Base-by-base conservation (phyloP, 2,888 invertebrate genomes). In the Stenichneumon culpator region DNA sequence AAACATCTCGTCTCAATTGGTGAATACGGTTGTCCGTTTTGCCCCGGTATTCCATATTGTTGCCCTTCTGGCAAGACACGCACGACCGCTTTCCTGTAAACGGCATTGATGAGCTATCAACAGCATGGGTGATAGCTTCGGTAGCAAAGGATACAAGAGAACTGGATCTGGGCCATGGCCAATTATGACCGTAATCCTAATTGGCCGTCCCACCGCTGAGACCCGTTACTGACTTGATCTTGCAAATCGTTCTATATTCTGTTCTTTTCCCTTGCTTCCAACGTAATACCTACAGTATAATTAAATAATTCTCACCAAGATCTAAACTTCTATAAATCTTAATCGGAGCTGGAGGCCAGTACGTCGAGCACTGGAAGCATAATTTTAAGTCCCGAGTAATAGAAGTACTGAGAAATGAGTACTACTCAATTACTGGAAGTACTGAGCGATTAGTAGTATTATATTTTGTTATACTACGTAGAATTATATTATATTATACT, bases 81-180 rank as follows among this genome's bases (percentile, higher is more conserved):
- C 68, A 0, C 28, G 68, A 50, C 25, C 25, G 68, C 68, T 28
- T 39, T 47, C 68, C 47, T 16, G 28, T 47, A 25, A 70, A 50
- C 25, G 9, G 3, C n/a, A 47, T 52, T 70, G 70, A 70, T 28
- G 70, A 70, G 25, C 14, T n/a, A 52, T 52, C 32, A 50, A 50
- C 11, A 25, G 0, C 11, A 14, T 3, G 50, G 70, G 4, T 7
- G 25, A 47, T 50, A 32, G 52, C 25, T 6, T 32, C 16, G 19
- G n/a, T 32, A 25, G 9, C 14, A 16, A 28, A 28, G 28, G 60
- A 32, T 28, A n/a, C 25, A 7, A 0, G 25, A 28, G 60, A 28
- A 63, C 32, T 32, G n/a, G 14, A 57, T 32, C 28, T 63, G 32
- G 28, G 60, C 32, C 57, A 57, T 3, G 57, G 57, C 57, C 60